Evolutionary conservation across 1,140 invertebrate species (phyloP).

Genomic region (Rhizoglyphus robini): DNA sequence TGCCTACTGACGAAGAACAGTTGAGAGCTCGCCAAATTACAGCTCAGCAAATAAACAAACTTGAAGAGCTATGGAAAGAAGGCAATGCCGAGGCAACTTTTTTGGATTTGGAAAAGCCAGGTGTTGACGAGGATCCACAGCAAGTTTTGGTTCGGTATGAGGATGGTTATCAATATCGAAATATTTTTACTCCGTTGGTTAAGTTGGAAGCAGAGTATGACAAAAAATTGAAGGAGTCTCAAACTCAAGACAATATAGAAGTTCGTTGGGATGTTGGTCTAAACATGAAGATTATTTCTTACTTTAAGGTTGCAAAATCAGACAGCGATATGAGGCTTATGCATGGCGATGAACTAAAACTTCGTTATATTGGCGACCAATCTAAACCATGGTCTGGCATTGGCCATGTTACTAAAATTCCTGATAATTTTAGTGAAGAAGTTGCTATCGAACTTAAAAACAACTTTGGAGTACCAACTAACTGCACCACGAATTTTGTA

Average conservation of each 20-base stretch:
- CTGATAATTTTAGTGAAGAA: slow-evolving; percentile 96
- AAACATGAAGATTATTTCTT: slow-evolving; percentile 95
- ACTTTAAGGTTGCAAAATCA: slow-evolving; percentile 92
- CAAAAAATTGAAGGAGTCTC: slow-evolving; percentile 91
- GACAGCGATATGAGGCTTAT: slow-evolving; percentile 84
- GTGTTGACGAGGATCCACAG: slow-evolving; percentile 90
- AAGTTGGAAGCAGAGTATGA: slow-evolving; percentile 98
- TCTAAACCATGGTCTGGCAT: slow-evolving; percentile 79
- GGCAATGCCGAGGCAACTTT: slow-evolving; percentile 94
- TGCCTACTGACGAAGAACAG: slow-evolving; percentile 88
- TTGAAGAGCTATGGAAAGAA: slow-evolving; percentile 94
- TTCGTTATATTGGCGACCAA: slow-evolving; percentile 83
- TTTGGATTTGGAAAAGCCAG: slow-evolving; percentile 92
- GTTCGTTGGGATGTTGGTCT: slow-evolving; percentile 96
- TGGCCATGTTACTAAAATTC: slow-evolving; percentile 93
- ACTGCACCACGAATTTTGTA: slow-evolving; percentile 87
- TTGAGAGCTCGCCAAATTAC: slow-evolving; percentile 84
- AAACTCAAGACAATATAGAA: slow-evolving; percentile 95
- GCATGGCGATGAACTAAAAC: slow-evolving; percentile 92
- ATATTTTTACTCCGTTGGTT: slow-evolving; percentile 92
- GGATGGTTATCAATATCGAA: slow-evolving; percentile 97
- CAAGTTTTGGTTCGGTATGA: slow-evolving; percentile 80
- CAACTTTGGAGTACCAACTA: slow-evolving; percentile 71
- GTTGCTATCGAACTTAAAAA: slow-evolving; percentile 91
- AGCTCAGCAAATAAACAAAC: slow-evolving; percentile 87